A percentile compares a stretch with the other conserved stretches of the same genome.
Conservation (phyloP, 2,797 vertebrate genomes). For the Sphenodon punctatus region DNA sequence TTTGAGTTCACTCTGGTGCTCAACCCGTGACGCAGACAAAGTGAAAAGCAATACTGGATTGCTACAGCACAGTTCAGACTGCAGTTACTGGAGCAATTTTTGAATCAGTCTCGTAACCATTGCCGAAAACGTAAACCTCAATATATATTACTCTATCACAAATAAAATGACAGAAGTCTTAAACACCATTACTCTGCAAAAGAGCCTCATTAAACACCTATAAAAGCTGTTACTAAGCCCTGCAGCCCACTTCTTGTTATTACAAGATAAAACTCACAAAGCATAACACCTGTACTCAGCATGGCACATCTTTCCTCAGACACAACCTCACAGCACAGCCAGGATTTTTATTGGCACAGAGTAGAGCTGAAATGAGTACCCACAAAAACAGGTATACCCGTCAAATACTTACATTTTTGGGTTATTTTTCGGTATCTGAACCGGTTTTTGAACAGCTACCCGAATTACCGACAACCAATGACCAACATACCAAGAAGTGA, state of each 20-base stretch:
- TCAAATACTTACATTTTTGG: too few species aligned
- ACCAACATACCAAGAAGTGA: too few species aligned
- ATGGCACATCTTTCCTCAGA: slow-evolving; percentile 4
- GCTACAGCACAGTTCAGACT: not conserved
- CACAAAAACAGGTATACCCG: too few species aligned
- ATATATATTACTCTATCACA: not conserved
- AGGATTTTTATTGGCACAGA: not conserved
- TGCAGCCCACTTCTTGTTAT: slow-evolving; percentile 12
- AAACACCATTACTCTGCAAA: not conserved
- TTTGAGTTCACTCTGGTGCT: not conserved
- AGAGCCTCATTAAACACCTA: slow-evolving; percentile 41
- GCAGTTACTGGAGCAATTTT: not conserved
- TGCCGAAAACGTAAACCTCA: not conserved
- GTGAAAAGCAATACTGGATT: not conserved
- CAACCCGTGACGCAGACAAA: not conserved
- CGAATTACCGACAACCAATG: too few species aligned
- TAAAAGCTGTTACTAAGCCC: slow-evolving; percentile 19
- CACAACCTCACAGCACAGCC: not conserved
- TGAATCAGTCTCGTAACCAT: slow-evolving; percentile 1
- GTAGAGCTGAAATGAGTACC: too few species aligned
- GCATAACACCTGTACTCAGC: slow-evolving; percentile 23
- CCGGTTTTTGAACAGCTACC: too few species aligned
- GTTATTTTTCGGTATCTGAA: too few species aligned
- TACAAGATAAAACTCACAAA: not conserved
- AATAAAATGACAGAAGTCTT: not conserved